Base-by-base conservation (phyloP, 2,797 vertebrate species). In the Pitangus sulphuratus region DNA sequence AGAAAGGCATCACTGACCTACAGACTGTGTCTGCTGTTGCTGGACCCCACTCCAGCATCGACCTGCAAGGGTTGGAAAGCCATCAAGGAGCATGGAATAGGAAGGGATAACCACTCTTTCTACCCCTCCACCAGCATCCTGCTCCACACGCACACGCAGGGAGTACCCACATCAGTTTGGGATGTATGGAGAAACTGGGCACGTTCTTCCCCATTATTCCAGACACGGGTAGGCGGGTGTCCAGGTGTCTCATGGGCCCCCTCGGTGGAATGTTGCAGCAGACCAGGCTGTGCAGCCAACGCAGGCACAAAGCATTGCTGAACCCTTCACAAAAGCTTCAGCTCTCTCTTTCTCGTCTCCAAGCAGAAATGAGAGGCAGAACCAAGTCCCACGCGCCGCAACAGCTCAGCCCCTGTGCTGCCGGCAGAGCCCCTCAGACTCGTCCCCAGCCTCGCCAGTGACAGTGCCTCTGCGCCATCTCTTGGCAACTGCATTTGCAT, bases 401-500 rank as follows among this genome's bases (percentile, higher is more conserved):
- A 30, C 57, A 5, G 33, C 45, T 21, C 40, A 12, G 24, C 6
- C 48, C 12, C 35, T 7, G 25, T 2, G 25, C 80, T 8, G 21
- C 14, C 18, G 3, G 48, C 0, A 15, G 54, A 71, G 57, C 35
- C 5, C 44, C 68, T 16, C 19, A 2, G 66, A 42, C 74, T 30
- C 2, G 47, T 45, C 70, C 92, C 40, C 79, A 17, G 39, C 30
- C 51, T n/a, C 69, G 58, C 89, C 81, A 71, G 89, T 11, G 70
- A 89, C 83, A 68, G 96, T 81, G 92, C 95, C 96, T 90, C 95
- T 22, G 61, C 94, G 95, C 97, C 96, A 97, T 89, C 97, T 97
- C 93, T 94, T 68, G 97, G 97, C 93, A 68, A 91, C 87, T 53
- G 24, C 2, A 8, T 82, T 71, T 53, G 85, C 89, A 64, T 79